phyloP scores from a whole-genome alignment of 2,888 invertebrate species.

The Oxyteleia sp. region DNA sequence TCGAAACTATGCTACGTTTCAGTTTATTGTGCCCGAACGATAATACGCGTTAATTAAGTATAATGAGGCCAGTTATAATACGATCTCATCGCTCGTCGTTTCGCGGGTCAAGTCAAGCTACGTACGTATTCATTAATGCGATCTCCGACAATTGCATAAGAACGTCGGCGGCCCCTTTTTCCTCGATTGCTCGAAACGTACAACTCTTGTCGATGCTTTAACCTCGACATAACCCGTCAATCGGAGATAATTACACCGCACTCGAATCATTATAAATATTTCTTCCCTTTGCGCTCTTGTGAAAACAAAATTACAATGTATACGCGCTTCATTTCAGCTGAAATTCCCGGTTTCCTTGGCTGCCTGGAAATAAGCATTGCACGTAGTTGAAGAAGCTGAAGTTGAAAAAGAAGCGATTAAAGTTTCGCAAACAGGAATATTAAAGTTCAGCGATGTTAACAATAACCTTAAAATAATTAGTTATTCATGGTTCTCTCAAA shows the following conservation, averaged over 20 bases:
- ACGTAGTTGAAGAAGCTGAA: background rate
- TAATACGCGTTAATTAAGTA: constrained; percentile 72
- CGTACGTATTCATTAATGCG: constrained; percentile 82
- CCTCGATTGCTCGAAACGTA: constrained; percentile 59
- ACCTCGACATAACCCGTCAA: constrained; percentile 70
- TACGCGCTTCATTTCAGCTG: constrained; percentile 34
- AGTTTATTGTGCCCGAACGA: constrained; percentile 61
- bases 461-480: too few species aligned
- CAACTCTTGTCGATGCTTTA: constrained; percentile 67
- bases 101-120: constrained; percentile 75
- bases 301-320: constrained; percentile 70
- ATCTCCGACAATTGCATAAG: constrained; percentile 76
- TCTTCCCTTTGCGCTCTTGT: constrained; percentile 32
- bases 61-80: constrained; percentile 68
- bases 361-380: constrained; percentile 27
- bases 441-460: background rate
- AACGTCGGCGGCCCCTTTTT: constrained; percentile 70
- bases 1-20: constrained; percentile 51
- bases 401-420: too few species aligned
- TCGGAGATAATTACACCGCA: constrained; percentile 64
- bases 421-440: constrained; percentile 12
- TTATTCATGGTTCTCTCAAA: too few species aligned
- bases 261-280: constrained; percentile 58
- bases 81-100: constrained; percentile 62
- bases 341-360: constrained; percentile 21